Base-by-base conservation (phyloP, 2,797 vertebrate species). In the Bovichtus diacanthus region DNA sequence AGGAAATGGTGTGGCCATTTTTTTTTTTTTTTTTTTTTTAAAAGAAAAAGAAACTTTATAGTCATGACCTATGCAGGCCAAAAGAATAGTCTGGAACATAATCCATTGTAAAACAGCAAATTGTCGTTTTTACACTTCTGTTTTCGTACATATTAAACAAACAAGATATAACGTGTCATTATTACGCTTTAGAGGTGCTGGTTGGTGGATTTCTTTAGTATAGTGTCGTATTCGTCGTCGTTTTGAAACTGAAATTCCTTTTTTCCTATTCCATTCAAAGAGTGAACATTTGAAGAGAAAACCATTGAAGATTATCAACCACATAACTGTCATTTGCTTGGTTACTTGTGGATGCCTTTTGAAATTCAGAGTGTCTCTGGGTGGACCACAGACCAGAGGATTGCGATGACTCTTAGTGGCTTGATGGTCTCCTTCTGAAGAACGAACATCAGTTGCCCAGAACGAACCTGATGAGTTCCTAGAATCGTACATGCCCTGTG, bases 361-460 rank as follows among this genome's bases (percentile, higher is more conserved):
- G n/a, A 27, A 38, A 46, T 46, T 36, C 18, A 7, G 11, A 38
- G 13, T 27, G 53, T 43, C 36, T 56, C 19, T 8, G 47, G 31
- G 61, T 38, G 49, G 27, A 67, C 34, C 43, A 15, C 65, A 60
- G 47, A 76, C 66, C 41, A 12, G 51, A 74, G 55, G 49, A 74
- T n/a, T 58, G 27, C 66, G 19, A 7, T 47, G 65, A 51, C 31
- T 71, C 3, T 50, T 16, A 49, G 19, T 10, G 51, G 34, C 34
- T 60, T 60, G 51, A 55, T 54, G 62, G 66, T 74, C 74, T 74
- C 66, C 43, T 44, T 61, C 47, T 41, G 46, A 3, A 53, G 71
- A 16, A 23, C 10, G 53, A 56, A 43, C 47, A 41, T 47, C 27
- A 10, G 71, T 62, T 61, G 31, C 64, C 60, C 50, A 66, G 70